A percentile compares a stretch with the other conserved stretches of the same genome.
Conservation (phyloP, 2,888 invertebrate genomes). For the Dicyrtoma fusca region DNA sequence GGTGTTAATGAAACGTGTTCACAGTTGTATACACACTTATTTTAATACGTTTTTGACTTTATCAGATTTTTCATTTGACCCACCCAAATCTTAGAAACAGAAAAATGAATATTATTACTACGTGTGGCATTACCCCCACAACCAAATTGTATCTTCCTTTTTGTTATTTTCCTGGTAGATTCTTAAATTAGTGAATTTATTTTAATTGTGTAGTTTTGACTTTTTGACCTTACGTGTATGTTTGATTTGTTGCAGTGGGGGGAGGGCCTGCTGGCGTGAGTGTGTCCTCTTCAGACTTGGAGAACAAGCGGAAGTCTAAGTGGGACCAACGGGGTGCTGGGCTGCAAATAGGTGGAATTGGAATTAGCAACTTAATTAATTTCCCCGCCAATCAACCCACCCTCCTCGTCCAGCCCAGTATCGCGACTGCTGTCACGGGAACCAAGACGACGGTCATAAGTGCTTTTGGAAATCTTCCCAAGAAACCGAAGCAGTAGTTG, state of each 20-base stretch:
- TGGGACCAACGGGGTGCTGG: slow-evolving; percentile 77
- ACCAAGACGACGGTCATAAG: slow-evolving; percentile 91
- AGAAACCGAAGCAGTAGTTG: slow-evolving; percentile 64
- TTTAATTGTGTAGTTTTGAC: background rate
- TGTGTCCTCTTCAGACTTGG: slow-evolving; percentile 44
- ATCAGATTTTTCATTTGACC: too few relatives aligned
- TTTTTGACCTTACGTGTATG: too few relatives aligned
- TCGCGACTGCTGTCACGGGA: slow-evolving; percentile 79
- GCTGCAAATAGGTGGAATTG: too few relatives aligned
- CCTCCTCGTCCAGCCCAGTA: slow-evolving; percentile 63
- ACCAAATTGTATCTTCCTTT: too few relatives aligned
- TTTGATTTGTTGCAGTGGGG: too few relatives aligned
- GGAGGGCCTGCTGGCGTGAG: background rate
- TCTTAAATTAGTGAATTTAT: background rate
- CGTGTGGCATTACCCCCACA: too few relatives aligned
- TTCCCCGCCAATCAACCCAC: slow-evolving; percentile 39
- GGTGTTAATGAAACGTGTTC: too few relatives aligned
- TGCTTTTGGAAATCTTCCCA: slow-evolving; percentile 87
- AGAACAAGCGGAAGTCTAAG: slow-evolving; percentile 73
- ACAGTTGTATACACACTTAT: too few relatives aligned
- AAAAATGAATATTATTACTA: too few relatives aligned
- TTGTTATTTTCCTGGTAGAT: background rate
- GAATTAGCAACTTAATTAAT: slow-evolving; percentile 14
- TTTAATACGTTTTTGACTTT: too few relatives aligned
- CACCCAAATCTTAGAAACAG: too few relatives aligned